phyloP scores from a whole-genome alignment of 2,888 invertebrate species.

The Epirrita christyi region DNA sequence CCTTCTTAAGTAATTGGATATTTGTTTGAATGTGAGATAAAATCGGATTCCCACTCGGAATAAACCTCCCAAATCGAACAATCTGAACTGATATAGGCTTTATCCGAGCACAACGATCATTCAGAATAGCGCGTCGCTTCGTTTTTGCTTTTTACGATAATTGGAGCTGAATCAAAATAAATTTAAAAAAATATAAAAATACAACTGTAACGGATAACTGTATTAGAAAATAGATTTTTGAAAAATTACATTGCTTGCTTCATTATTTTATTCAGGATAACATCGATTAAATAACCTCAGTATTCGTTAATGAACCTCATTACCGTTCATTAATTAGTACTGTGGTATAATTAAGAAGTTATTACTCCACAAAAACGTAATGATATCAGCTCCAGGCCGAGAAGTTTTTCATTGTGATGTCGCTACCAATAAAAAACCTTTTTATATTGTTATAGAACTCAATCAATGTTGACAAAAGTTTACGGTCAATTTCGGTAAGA shows the following conservation, averaged over 20 bases:
- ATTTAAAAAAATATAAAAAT: no score
- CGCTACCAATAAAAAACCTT: constrained; percentile 17
- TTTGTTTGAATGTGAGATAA: constrained; percentile 64
- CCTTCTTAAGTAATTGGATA: constrained; percentile 71
- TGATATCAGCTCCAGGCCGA: constrained; percentile 3
- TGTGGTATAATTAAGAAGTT: no score
- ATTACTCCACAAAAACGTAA: not conserved
- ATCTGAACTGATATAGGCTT: constrained; percentile 38
- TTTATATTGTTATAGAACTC: constrained; percentile 24
- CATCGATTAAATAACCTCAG: no score
- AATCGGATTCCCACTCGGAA: constrained; percentile 56
- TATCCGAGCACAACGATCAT: constrained; percentile 38
- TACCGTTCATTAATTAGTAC: not conserved
- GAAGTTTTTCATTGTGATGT: constrained; percentile 12
- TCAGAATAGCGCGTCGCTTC: constrained; percentile 36
- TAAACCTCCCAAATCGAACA: constrained; percentile 55
- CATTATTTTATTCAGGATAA: no score
- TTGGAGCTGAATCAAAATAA: constrained; percentile 33
- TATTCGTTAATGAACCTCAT: no score
- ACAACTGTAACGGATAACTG: no score
- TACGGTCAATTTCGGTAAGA: constrained; percentile 32
- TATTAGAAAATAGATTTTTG: no score
- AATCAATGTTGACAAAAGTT: constrained; percentile 29
- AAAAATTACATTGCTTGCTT: no score
- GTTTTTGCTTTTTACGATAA: constrained; percentile 44